Percentiles rank a stretch among this genome's conserved stretches.
phyloP scores from a whole-genome alignment of 2,797 vertebrate species.

The Columba guinea region DNA sequence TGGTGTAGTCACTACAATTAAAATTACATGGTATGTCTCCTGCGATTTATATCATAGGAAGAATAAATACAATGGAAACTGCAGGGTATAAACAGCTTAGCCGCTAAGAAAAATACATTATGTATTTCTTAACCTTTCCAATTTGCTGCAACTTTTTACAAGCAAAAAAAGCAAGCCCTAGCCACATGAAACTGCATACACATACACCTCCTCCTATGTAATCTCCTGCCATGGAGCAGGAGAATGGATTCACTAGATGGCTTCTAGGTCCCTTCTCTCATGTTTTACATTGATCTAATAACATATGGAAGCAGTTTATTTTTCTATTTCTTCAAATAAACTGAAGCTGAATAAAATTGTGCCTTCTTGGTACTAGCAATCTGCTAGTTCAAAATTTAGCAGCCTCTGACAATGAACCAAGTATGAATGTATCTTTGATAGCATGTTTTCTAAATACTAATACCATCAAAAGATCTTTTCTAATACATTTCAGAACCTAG shows the following conservation, averaged over 20 bases:
- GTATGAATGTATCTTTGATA: not conserved
- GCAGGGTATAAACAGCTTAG: not conserved
- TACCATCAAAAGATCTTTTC: not conserved
- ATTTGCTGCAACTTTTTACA: not conserved
- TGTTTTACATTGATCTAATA: not conserved
- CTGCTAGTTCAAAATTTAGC: not conserved
- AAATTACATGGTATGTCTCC: not conserved
- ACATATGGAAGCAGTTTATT: not conserved
- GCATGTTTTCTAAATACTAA: not conserved
- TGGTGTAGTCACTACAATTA: not conserved
- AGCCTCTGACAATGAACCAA: not conserved
- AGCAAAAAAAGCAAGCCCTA: not conserved
- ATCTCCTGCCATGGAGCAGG: not conserved
- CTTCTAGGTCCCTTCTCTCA: not conserved
- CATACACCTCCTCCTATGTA: not conserved
- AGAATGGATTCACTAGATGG: not conserved
- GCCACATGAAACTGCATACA: not conserved
- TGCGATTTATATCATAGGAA: not conserved
- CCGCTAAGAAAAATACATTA: not conserved
- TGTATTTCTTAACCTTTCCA: slow-evolving; percentile 25
- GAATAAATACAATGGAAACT: slow-evolving; percentile 28
- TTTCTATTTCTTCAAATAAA: not conserved
- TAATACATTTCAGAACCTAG: slow-evolving; percentile 4
- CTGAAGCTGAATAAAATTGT: not conserved
- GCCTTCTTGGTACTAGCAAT: not conserved